Evolutionary conservation across 2,113 vertebrate species (phyloP), one percentile per base, ranked within the genome.

Genomic region (Romanogobio albipinnatus): DNA sequence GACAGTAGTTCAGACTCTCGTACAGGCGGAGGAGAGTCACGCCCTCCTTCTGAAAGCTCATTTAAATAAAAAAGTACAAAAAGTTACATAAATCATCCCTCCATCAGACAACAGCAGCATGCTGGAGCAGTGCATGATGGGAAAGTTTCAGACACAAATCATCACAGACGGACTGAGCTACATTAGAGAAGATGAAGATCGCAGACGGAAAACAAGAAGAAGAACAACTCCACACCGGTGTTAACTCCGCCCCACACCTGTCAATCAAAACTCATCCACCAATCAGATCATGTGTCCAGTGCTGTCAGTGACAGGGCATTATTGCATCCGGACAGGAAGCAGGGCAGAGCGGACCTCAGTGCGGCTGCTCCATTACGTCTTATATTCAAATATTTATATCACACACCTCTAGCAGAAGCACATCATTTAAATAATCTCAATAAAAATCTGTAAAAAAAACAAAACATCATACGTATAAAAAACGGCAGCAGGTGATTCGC

Each of bases 41-140:
- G 77, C 33, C 2, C 75, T 79, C 17, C 19, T 78, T 45, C 66
- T 15, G 45, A 76, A 86, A 84, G 43, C 80, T 71, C 24, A 62
- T 86, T 89, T 89, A 89, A 91, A 89, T 86, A 84, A 81, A 49
- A 90, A 84, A 86, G 49, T 47, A 62, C n/a, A 15, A 87, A 84
- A 82, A 71, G 26, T 8, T 76, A 86, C 86, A 84, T 87, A 88
- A 86, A 89, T 68, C 24, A 62, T 36, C 3, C 3, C 62, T 76
- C 47, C 56, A 61, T 53, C 81, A 53, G 62, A 61, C 17, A 59
- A 75, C 24, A 71, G 47, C 22, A n/a, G 36, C 68, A 81, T 64
- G 84, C 33, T 47, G 15, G 29, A 70, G 66, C 66, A 22, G 9
- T 19, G 2, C 76, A 78, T 78, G 29, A 5, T 59, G 76, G 76